Conservation (phyloP, 2,888 invertebrate species). For the Helleia helle region DNA sequence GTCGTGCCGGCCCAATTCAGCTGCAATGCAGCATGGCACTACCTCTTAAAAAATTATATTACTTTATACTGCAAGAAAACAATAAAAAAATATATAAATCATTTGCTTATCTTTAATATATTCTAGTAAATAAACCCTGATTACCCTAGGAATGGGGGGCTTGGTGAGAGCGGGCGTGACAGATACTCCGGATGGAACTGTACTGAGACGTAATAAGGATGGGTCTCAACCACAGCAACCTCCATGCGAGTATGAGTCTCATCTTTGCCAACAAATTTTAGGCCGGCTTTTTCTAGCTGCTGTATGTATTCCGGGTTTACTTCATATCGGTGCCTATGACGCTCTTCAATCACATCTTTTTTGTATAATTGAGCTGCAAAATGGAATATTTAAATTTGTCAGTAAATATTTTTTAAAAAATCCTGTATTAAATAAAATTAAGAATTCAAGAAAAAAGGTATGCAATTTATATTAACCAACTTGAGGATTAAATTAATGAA, state of each 20-base stretch:
- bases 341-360: slow-evolving; percentile 87
- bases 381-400: neutral
- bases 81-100: too few species aligned
- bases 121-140: too few species aligned
- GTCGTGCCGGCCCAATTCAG: too few species aligned
- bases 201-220: slow-evolving; percentile 95
- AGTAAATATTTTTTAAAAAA: neutral
- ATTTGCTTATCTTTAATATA: slow-evolving; percentile 9
- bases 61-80: too few species aligned
- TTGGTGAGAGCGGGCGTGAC: slow-evolving; percentile 91
- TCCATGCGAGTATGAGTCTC: slow-evolving; percentile 95
- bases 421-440: too few species aligned
- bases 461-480: neutral
- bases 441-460: too few species aligned
- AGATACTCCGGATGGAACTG: slow-evolving; percentile 99
- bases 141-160: slow-evolving; percentile 93
- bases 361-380: slow-evolving; percentile 83
- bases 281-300: slow-evolving; percentile 84
- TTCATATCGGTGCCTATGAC: slow-evolving; percentile 98
- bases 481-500: too few species aligned
- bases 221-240: slow-evolving; percentile 87
- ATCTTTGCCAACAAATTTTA: slow-evolving; percentile 92
- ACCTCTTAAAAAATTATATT: too few species aligned
- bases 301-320: slow-evolving; percentile 92
- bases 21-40: too few species aligned